Evolutionary conservation across 2,113 vertebrate species (phyloP).

Genomic region (sheep (Ovis aries)): ARS-UI_Ramb_v3.0 NC_056059.1:106464501-106465000

Average conservation of each 20-base stretch:
- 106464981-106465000: neutral
- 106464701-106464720: neutral
- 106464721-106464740: neutral
- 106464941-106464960: accelerated
- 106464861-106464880: neutral
- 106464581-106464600: neutral
- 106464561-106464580: neutral
- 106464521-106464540: too few species aligned
- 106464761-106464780: neutral
- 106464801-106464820: neutral
- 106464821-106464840: neutral
- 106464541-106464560: neutral
- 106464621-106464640: neutral
- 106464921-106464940: neutral
- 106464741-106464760: neutral
- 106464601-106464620: neutral
- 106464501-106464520: too few species aligned
- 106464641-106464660: neutral
- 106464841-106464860: neutral
- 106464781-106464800: neutral
- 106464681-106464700: neutral
- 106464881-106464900: accelerated
- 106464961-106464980: too few species aligned
- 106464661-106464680: neutral
- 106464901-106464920: accelerated